Evolutionary conservation across 2,113 vertebrate species (phyloP).

Genomic region (Platichthys flesus): DNA sequence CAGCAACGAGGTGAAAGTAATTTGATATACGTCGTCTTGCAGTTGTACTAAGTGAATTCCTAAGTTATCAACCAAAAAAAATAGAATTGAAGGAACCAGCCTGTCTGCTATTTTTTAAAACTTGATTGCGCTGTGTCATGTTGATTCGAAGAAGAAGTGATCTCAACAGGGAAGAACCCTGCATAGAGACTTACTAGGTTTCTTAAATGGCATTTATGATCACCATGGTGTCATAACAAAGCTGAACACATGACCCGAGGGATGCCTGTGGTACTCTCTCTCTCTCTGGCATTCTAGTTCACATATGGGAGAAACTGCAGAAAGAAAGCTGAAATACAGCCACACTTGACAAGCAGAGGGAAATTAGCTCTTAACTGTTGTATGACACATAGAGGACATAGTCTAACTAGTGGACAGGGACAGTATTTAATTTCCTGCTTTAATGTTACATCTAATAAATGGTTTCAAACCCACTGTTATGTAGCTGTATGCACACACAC

Average conservation of each 20-base stretch:
- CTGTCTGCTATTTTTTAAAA: neutral
- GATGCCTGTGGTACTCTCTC: neutral
- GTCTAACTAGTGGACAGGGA: neutral
- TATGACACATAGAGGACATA: neutral
- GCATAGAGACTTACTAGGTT: slow-evolving; percentile 38
- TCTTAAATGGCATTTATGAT: slow-evolving; percentile 54
- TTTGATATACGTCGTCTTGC: neutral
- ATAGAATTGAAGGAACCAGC: neutral
- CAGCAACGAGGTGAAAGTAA: neutral
- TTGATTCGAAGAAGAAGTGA: slow-evolving; percentile 17
- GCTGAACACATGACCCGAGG: slow-evolving; percentile 7
- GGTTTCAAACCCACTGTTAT: neutral
- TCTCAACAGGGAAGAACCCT: slow-evolving; percentile 6
- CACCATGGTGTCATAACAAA: slow-evolving; percentile 60
- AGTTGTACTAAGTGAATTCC: neutral
- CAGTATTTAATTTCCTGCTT: neutral
- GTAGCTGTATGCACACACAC: neutral
- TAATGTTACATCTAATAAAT: neutral
- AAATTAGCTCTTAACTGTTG: slow-evolving; percentile 7
- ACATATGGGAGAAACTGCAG: neutral
- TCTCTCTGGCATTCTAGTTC: neutral
- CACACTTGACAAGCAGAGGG: neutral
- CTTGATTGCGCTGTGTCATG: neutral
- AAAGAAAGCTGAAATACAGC: slow-evolving; percentile 18
- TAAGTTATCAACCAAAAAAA: neutral